These are phyloP conservation scores for Mastacembelus armatus DNA, from an alignment of 2,797 vertebrate genomes.

Conservation along the genomic window DNA sequence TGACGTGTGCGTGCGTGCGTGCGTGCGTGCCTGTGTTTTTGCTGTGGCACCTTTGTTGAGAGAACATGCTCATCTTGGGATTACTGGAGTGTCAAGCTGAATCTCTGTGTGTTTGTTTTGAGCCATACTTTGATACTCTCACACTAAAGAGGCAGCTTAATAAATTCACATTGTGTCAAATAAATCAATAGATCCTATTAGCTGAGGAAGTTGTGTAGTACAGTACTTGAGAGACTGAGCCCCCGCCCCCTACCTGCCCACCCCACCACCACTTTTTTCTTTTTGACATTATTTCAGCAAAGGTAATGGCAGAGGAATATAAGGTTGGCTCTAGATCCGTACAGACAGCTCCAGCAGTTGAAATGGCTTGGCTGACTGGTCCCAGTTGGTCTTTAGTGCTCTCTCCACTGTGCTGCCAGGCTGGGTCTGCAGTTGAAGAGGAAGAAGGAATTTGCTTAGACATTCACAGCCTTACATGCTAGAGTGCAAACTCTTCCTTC, in stretches of 20 bases:
- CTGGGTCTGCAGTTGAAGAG: conserved; percentile 45
- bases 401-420: conserved; percentile 64
- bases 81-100: conserved; percentile 71
- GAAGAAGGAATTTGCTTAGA: conserved; percentile 58
- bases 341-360: conserved; percentile 73
- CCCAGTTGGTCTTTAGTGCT: conserved; percentile 64
- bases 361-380: conserved; percentile 75
- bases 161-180: conserved; percentile 83
- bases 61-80: conserved; percentile 71
- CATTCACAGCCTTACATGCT: conserved; percentile 40
- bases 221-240: conserved; percentile 66
- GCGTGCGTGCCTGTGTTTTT: not conserved
- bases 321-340: conserved; percentile 66
- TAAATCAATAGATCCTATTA: conserved; percentile 84
- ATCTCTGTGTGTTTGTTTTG: conserved; percentile 79
- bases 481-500: conserved; percentile 38
- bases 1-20: not conserved
- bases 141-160: conserved; percentile 77
- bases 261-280: no score
- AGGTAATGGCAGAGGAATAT: conserved; percentile 54
- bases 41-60: conserved; percentile 59
- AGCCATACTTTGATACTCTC: conserved; percentile 79
- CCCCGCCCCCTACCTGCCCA: no score
- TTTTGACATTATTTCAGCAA: conserved; percentile 66
- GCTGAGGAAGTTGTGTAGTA: conserved; percentile 73